Percentiles rank a stretch among this genome's conserved stretches.
These are phyloP conservation scores for Solenopsis fugax DNA, from an alignment of 1,140 invertebrate species.

Conservation along the genomic window DNA sequence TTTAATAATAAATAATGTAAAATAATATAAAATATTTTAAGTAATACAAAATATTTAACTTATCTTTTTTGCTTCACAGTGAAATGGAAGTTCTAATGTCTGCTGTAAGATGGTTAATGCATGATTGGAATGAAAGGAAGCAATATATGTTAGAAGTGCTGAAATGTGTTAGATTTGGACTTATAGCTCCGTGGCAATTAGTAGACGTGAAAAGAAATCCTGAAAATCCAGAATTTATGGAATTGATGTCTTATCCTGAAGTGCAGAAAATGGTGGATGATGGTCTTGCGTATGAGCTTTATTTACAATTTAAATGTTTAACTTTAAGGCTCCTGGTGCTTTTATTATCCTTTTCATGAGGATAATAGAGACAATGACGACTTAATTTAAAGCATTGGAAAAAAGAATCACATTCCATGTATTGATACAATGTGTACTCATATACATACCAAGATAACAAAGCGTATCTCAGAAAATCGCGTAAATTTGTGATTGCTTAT, in stretches of 20 bases:
- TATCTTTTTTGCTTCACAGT: conserved; percentile 81
- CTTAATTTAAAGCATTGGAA: too few species aligned
- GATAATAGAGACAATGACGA: too few species aligned
- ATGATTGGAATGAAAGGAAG: conserved; percentile 89
- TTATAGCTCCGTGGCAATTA: conserved; percentile 91
- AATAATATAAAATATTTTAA: neutral
- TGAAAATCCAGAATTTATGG: conserved; percentile 90
- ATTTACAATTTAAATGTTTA: neutral
- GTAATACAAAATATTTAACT: neutral
- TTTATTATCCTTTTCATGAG: too few species aligned
- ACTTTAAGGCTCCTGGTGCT: too few species aligned
- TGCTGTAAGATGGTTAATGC: conserved; percentile 90
- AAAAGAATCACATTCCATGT: too few species aligned
- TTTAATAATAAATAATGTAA: neutral
- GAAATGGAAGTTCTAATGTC: conserved; percentile 93
- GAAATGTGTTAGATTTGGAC: conserved; percentile 90
- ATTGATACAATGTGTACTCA: too few species aligned
- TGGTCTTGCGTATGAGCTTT: conserved; percentile 89
- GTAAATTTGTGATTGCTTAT: too few species aligned
- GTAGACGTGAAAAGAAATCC: conserved; percentile 91
- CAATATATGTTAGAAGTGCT: conserved; percentile 88
- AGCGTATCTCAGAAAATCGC: too few species aligned
- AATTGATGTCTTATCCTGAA: conserved; percentile 89
- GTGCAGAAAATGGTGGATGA: conserved; percentile 91
- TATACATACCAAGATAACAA: too few species aligned